phyloP scores from a whole-genome alignment of 2,797 vertebrate genomes.

The Eleutherodactylus coqui region DNA sequence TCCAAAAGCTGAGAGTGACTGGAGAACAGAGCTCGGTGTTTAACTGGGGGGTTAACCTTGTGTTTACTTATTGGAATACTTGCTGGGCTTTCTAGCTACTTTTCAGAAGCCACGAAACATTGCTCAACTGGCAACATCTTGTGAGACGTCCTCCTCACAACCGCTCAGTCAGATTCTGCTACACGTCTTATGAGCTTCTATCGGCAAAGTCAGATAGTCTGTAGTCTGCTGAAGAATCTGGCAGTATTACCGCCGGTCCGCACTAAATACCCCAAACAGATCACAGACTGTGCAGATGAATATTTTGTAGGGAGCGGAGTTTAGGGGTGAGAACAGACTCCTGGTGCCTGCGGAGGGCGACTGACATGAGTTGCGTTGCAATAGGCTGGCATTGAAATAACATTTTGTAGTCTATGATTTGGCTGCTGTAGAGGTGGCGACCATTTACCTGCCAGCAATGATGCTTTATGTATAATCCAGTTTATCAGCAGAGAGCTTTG shows the following conservation, averaged over 20 bases:
- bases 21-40: background rate
- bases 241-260: too few species aligned
- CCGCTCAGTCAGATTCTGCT: background rate
- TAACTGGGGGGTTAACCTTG: background rate
- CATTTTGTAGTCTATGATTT: background rate
- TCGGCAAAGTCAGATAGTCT: too few species aligned
- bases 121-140: background rate
- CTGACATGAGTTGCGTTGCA: too few species aligned
- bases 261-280: too few species aligned
- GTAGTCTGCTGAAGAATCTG: background rate
- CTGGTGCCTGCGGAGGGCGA: background rate
- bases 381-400: background rate
- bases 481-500: background rate
- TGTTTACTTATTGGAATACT: background rate
- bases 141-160: background rate
- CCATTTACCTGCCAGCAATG: background rate
- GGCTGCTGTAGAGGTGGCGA: background rate
- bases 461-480: background rate
- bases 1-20: conserved; percentile 4
- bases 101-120: background rate
- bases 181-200: too few species aligned
- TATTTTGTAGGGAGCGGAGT: background rate
- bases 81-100: background rate
- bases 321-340: background rate
- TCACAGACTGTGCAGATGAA: background rate